These are phyloP conservation scores for Ennomos fuscantarius DNA, from an alignment of 2,888 invertebrate species.

Conservation along the genomic window DNA sequence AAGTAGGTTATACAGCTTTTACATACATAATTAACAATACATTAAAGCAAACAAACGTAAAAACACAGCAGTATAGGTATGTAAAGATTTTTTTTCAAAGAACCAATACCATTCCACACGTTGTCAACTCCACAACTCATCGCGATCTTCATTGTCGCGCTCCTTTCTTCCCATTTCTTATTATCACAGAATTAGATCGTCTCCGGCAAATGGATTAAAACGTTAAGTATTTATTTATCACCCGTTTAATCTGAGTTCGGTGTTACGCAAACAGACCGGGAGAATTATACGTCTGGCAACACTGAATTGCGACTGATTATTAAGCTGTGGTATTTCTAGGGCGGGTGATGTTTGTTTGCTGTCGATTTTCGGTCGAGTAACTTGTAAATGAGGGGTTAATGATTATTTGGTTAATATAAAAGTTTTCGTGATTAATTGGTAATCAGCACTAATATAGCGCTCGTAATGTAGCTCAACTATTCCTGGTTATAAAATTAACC, in stretches of 20 bases:
- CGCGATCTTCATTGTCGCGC: constrained; percentile 46
- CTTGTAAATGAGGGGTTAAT: constrained; percentile 29
- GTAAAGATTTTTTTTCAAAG: no score
- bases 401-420: constrained; percentile 10
- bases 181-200: constrained; percentile 68
- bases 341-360: constrained; percentile 24
- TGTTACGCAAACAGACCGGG: constrained; percentile 73
- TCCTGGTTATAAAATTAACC: no score
- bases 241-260: constrained; percentile 70
- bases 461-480: no score
- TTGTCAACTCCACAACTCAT: constrained; percentile 1
- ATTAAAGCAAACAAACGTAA: no score
- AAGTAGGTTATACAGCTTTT: no score
- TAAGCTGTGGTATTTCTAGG: constrained; percentile 20
- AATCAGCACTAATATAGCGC: not conserved
- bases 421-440: not conserved
- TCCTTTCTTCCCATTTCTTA: constrained; percentile 65
- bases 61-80: no score
- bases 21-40: no score
- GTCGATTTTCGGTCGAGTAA: constrained; percentile 35
- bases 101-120: constrained; percentile 48
- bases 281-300: constrained; percentile 76
- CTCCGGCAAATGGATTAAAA: constrained; percentile 75
- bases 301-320: constrained; percentile 36
- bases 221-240: constrained; percentile 81